Percentiles rank a stretch among this genome's conserved stretches.
Conservation (phyloP, 2,888 invertebrate species). For the Brenthis hecate region DNA sequence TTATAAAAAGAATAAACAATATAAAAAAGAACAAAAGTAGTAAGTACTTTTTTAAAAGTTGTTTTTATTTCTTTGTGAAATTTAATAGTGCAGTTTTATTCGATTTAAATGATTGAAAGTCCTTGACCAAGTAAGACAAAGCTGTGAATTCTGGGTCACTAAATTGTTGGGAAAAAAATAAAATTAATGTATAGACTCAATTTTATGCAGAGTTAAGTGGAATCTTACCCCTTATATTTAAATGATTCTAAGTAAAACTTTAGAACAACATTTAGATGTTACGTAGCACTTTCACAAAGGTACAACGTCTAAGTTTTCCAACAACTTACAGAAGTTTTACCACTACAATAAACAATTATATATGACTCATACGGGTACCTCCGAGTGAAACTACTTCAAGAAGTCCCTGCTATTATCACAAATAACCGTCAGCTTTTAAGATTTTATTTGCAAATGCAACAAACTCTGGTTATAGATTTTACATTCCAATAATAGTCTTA, state of each 20-base stretch:
- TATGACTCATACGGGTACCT: constrained; percentile 1
- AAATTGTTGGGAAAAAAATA: constrained; percentile 20
- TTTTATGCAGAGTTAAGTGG: constrained; percentile 6
- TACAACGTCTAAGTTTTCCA: constrained; percentile 12
- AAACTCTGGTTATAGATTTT: too few relatives aligned
- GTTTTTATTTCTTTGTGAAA: constrained; percentile 13
- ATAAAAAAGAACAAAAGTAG: too few relatives aligned
- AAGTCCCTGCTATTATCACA: constrained; percentile 13
- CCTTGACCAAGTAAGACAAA: constrained; percentile 23
- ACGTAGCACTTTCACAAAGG: background rate
- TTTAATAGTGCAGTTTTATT: constrained; percentile 17
- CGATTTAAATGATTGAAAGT: constrained; percentile 18
- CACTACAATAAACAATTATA: constrained; percentile 15
- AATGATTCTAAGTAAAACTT: constrained; percentile 1
- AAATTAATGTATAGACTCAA: constrained; percentile 12
- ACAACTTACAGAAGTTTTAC: background rate
- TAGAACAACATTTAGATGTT: background rate
- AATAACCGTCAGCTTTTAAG: constrained; percentile 5
- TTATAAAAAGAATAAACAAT: too few relatives aligned
- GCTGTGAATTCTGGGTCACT: constrained; percentile 26
- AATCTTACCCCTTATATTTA: background rate
- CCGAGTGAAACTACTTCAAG: constrained; percentile 11
- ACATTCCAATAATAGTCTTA: too few relatives aligned
- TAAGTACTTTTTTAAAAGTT: too few relatives aligned
- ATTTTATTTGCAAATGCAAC: background rate